phyloP scores from a whole-genome alignment of 2,113 vertebrate genomes.

The Dipodomys spectabilis region DNA sequence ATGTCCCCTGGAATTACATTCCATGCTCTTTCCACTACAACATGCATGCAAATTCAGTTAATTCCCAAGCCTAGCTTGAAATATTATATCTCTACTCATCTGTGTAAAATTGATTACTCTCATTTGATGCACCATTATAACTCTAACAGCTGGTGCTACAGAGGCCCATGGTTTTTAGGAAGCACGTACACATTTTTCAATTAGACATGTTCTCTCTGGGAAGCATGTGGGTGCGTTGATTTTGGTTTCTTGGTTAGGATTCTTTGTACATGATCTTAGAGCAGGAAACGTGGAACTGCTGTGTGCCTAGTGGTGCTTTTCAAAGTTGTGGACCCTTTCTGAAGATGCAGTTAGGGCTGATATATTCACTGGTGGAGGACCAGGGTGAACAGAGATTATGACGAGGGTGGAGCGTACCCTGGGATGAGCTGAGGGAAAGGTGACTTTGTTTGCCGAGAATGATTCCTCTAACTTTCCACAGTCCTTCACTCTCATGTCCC shows the following conservation, averaged over 20 bases:
- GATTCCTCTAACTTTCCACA: not conserved
- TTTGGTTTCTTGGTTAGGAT: not conserved
- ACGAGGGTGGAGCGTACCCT: not conserved
- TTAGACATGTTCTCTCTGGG: constrained; percentile 72
- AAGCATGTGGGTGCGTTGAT: constrained; percentile 24
- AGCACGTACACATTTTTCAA: constrained; percentile 61
- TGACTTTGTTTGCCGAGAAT: not conserved
- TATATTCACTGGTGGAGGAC: not conserved
- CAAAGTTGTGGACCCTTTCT: not conserved
- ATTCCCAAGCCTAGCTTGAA: constrained; percentile 76
- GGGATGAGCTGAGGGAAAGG: not conserved
- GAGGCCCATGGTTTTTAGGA: constrained; percentile 49
- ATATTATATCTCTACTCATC: constrained; percentile 78
- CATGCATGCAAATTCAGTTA: constrained; percentile 80
- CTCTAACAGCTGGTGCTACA: constrained; percentile 74
- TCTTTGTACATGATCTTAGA: not conserved
- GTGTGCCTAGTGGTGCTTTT: not conserved
- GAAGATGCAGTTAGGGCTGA: not conserved
- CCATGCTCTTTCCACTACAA: constrained; percentile 76
- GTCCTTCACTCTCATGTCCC: not conserved
- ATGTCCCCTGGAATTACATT: constrained; percentile 73
- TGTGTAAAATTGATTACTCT: constrained; percentile 80
- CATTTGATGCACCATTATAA: constrained; percentile 73
- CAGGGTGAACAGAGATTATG: not conserved
- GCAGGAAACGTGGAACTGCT: not conserved